Conservation (phyloP, 1,140 invertebrate species). For the Pseudoatta argentina region DNA sequence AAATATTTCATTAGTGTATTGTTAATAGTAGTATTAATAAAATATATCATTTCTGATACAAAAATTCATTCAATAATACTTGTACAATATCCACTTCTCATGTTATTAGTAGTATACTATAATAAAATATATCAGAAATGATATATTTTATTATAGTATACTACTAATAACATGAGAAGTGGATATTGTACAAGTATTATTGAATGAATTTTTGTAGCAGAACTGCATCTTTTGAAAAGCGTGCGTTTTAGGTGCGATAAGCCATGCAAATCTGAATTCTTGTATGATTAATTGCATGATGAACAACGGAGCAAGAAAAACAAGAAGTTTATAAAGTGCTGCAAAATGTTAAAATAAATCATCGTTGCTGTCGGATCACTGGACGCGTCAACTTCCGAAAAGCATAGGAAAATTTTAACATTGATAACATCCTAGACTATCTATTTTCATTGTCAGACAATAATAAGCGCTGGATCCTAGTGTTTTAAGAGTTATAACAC, state of each 20-base stretch:
- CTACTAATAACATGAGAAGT: neutral
- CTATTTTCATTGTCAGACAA: neutral
- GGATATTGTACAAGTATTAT: neutral
- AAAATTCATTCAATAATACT: too few species aligned
- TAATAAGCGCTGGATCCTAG: neutral
- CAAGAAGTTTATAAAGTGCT: neutral
- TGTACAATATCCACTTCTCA: too few species aligned
- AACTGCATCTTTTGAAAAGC: neutral
- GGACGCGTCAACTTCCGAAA: neutral
- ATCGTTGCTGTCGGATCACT: neutral
- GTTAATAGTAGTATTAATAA: neutral
- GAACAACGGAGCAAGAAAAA: neutral
- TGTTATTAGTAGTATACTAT: too few species aligned
- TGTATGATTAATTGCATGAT: neutral
- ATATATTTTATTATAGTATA: too few species aligned
- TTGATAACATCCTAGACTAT: neutral
- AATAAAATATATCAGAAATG: neutral
- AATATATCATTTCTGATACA: neutral
- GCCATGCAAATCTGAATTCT: neutral
- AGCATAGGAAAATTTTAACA: slow-evolving; percentile 2
- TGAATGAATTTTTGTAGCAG: neutral
- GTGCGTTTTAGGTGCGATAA: neutral
- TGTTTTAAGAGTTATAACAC: neutral
- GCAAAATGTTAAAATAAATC: neutral
- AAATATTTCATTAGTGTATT: neutral